These are phyloP conservation scores for Nudaria mundana DNA, from an alignment of 2,888 invertebrate genomes.

Conservation along the genomic window DNA sequence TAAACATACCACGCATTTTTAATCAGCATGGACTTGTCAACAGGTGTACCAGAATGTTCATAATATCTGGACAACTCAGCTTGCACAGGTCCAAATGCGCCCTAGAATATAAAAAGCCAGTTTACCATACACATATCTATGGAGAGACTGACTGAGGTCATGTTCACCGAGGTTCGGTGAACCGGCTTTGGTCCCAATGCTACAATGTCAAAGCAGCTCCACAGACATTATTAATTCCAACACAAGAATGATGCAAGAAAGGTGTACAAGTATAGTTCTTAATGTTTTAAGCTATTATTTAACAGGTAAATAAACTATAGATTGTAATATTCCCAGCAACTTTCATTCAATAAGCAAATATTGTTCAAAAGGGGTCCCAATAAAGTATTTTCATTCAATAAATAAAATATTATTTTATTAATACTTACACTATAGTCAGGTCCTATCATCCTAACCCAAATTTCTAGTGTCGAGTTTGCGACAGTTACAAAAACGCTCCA, in stretches of 20 bases:
- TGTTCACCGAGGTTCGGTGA: too few relatives aligned
- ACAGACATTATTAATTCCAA: too few relatives aligned
- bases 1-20: slow-evolving; percentile 66
- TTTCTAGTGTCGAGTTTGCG: slow-evolving; percentile 82
- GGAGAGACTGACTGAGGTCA: too few relatives aligned
- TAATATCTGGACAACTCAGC: slow-evolving; percentile 75
- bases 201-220: too few relatives aligned
- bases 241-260: too few relatives aligned
- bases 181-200: too few relatives aligned
- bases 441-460: slow-evolving; percentile 86
- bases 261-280: too few relatives aligned
- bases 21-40: slow-evolving; percentile 67
- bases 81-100: slow-evolving; percentile 71
- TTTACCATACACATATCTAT: neutral
- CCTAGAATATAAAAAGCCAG: slow-evolving; percentile 34
- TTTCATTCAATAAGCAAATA: too few relatives aligned
- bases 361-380: too few relatives aligned
- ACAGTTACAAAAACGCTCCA: slow-evolving; percentile 84
- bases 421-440: slow-evolving; percentile 82
- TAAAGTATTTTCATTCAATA: neutral
- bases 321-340: too few relatives aligned
- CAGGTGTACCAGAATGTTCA: slow-evolving; percentile 60
- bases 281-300: too few relatives aligned
- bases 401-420: neutral
- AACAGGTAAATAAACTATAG: too few relatives aligned